Evolutionary conservation across 2,888 invertebrate species (phyloP).

Genomic region (Trisateles emortualis): DNA sequence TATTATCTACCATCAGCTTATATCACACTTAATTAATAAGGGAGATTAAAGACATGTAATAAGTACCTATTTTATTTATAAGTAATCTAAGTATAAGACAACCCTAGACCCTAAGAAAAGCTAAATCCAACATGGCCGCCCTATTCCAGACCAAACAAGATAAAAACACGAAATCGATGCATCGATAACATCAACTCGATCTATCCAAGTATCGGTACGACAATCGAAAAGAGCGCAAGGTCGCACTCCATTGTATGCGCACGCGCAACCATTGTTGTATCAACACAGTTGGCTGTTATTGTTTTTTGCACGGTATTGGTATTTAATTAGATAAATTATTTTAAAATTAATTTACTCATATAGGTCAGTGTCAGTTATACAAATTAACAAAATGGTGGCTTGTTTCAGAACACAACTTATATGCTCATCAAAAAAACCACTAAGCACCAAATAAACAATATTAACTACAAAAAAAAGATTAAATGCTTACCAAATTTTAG

Average conservation of each 20-base stretch:
- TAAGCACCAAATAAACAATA: no score
- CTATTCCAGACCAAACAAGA: conserved; percentile 28
- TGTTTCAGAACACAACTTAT: no score
- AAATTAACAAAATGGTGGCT: no score
- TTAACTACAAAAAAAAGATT: no score
- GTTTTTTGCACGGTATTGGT: conserved; percentile 43
- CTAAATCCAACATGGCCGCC: conserved; percentile 13
- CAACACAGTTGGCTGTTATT: conserved; percentile 52
- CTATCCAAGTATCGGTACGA: conserved; percentile 26
- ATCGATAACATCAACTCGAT: conserved; percentile 40
- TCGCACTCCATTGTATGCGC: conserved; percentile 56
- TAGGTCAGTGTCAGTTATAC: conserved; percentile 35
- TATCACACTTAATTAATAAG: no score
- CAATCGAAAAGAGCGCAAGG: conserved; percentile 70
- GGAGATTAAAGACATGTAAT: no score
- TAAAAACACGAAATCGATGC: conserved; percentile 35
- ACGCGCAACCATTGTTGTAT: conserved; percentile 58
- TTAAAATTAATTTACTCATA: conserved; percentile 33
- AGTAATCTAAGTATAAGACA: no score
- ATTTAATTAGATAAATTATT: conserved; percentile 44
- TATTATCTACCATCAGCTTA: no score
- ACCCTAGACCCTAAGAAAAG: conserved; percentile 22
- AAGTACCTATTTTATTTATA: no score
- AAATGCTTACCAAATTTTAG: no score
- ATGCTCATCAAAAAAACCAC: no score